Percentiles rank a stretch among this genome's conserved stretches.
These are phyloP conservation scores for Anastatus disparis DNA, from an alignment of 1,140 invertebrate genomes.

Conservation along the genomic window DNA sequence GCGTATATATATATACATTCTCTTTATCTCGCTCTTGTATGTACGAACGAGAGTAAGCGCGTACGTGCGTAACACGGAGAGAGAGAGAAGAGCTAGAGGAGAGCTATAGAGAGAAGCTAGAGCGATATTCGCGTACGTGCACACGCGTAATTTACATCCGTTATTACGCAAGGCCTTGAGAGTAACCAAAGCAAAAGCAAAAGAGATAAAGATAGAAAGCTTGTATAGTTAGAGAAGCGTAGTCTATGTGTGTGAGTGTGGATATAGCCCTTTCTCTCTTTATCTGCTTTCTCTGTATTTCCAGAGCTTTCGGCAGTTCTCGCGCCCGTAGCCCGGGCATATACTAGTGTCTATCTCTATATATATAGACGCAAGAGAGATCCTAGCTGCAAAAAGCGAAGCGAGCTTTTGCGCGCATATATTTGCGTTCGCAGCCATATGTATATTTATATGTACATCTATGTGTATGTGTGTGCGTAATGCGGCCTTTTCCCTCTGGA, in stretches of 20 bases:
- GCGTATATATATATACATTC: too few relatives aligned
- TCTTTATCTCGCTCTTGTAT: neutral
- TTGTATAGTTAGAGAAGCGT: too few relatives aligned
- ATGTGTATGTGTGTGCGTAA: neutral
- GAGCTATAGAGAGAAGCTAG: neutral
- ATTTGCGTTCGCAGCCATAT: neutral
- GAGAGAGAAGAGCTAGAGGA: neutral
- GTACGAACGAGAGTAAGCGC: neutral
- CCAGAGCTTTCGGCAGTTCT: constrained; percentile 12
- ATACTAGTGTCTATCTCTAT: too few relatives aligned
- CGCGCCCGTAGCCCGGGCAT: constrained; percentile 12
- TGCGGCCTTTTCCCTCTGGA: neutral
- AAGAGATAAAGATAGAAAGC: too few relatives aligned
- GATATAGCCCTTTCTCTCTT: constrained; percentile 3
- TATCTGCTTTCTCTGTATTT: constrained; percentile 4
- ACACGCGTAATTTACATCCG: constrained; percentile 68
- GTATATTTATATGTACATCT: neutral
- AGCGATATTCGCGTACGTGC: constrained; percentile 48
- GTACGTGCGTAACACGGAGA: constrained; percentile 6
- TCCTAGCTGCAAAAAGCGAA: constrained; percentile 11
- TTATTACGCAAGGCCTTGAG: constrained; percentile 60
- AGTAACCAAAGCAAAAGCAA: neutral
- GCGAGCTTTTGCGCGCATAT: constrained; percentile 5
- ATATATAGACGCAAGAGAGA: too few relatives aligned
- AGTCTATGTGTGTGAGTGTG: too few relatives aligned